phyloP scores from a whole-genome alignment of 2,113 vertebrate species.

The Scatophagus argus region DNA sequence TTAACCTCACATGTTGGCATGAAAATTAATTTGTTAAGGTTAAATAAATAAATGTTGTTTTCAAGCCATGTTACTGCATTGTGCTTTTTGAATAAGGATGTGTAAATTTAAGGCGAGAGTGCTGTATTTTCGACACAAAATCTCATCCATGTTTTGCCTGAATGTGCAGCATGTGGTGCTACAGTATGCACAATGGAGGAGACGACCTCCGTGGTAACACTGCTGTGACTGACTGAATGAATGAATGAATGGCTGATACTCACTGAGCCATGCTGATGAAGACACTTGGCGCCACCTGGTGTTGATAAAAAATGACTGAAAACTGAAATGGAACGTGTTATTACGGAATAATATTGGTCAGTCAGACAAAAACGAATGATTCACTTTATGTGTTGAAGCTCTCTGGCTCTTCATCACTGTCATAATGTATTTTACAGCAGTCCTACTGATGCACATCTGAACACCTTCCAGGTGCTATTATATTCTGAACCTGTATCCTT shows the following conservation, averaged over 20 bases:
- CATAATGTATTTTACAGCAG: neutral
- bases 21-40: neutral
- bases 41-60: neutral
- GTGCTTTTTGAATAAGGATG: neutral
- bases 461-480: slow-evolving; percentile 42
- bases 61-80: neutral
- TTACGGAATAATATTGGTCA: neutral
- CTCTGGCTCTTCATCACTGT: neutral
- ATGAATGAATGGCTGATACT: slow-evolving; percentile 41
- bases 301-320: neutral
- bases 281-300: slow-evolving; percentile 63
- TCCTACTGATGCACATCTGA: neutral
- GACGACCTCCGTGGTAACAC: slow-evolving; percentile 47
- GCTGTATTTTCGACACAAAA: neutral
- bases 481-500: slow-evolving; percentile 56
- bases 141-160: neutral
- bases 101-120: neutral
- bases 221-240: slow-evolving; percentile 48
- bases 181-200: slow-evolving; percentile 50
- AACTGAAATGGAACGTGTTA: neutral
- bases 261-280: neutral
- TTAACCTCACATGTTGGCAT: neutral
- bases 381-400: neutral
- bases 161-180: slow-evolving; percentile 33
- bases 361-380: neutral